Base-by-base conservation (phyloP, 2,113 vertebrate species). In the Thalassoma bifasciatum region DNA sequence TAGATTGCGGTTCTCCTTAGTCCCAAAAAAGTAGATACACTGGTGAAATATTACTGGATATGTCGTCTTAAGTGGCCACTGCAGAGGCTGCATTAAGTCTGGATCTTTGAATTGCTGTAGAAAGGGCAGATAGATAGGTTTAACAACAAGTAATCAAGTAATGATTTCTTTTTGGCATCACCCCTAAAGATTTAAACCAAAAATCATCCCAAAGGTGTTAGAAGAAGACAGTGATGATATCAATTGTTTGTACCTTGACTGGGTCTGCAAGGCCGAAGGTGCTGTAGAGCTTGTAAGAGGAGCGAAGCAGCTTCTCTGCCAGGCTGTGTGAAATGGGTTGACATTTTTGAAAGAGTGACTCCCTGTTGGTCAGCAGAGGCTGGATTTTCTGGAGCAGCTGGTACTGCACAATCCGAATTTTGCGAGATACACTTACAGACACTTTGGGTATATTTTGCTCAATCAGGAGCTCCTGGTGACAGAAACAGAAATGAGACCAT, bases 1-100 rank as follows among this genome's bases (percentile, higher is more conserved):
- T 58, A 24, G 93, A 58, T 93, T 92, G 75, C 86, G 95, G 77
- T 95, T 97, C 90, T 95, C 92, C 81, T 96, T 96, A 76, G 91
- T 96, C 70, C 91, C 91, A 87, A 99, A 96, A 86, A 97, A 98
- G 88, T 98, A 99, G 91, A 99, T 92, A 72, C 93, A 96, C 72
- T 96, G 95, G 69, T 95, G 93, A 85, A 98, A 93, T 78, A 99
- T 91, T 66, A 98, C 83, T n/a, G 96, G 93, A 82, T 91, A 94
- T 63, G 92, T 38, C 22, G 72, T 30, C 3, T 77, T 94, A 24
- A 90, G 87, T 36, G 85, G 72, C 66, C 88, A 94, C 82, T 92
- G 94, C 19, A 88, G 65, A 38, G 95, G 93, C 76, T 95, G 96
- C 79, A 98, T 92, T 38, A 93, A 69, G n/a, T 96, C 94, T 87